Base-by-base conservation (phyloP, 2,113 vertebrate genomes). In the Neotragus pygmaeus region DNA sequence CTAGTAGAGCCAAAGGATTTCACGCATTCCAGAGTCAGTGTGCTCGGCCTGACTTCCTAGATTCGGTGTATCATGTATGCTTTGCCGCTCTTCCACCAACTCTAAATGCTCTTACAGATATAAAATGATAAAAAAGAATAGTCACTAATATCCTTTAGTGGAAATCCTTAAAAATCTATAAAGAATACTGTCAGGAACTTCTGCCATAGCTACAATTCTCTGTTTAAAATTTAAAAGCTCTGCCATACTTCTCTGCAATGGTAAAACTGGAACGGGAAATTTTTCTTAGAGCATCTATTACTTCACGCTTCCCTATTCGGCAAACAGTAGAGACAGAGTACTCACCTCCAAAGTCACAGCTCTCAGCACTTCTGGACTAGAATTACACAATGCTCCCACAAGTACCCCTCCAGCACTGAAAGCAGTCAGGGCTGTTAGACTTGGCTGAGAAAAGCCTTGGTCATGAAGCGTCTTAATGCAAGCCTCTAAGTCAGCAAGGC, bases 391-490 rank as follows among this genome's bases (percentile, higher is more conserved):
- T 7, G 99, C 99, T 96, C 99, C 99, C 45, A 98, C 99, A 78
- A 99, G 99, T 90, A 99, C 99, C 75, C 99, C 99, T 92, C 99
- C 99, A 4, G 99, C 99, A 95, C 99, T 99, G 98, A 98, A 98
- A 95, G 99, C 99, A 49, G 98, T 98, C 12, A 99, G 97, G 0
- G 99, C 98, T 7, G 99, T 99, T 90, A 98, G 98, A 3, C 96
- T 97, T 4, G 99, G 99, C 94, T 98, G 99, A 96, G 99, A 99
- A 97, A 99, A 99, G 91, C 99, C 99, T 85, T 96, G 96, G 51
- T 98, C 13, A 55, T 99, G 99, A 90, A 99, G 99, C 64, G 98
- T 99, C 91, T 6, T 95, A 97, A 99, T 98, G 97, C 99, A 99
- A 92, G 99, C 99, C 90, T 98, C 95, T 58, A 99, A 99, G 97